These are phyloP conservation scores for Eubucco bourcierii DNA, from an alignment of 2,113 vertebrate genomes.

Conservation along the genomic window DNA sequence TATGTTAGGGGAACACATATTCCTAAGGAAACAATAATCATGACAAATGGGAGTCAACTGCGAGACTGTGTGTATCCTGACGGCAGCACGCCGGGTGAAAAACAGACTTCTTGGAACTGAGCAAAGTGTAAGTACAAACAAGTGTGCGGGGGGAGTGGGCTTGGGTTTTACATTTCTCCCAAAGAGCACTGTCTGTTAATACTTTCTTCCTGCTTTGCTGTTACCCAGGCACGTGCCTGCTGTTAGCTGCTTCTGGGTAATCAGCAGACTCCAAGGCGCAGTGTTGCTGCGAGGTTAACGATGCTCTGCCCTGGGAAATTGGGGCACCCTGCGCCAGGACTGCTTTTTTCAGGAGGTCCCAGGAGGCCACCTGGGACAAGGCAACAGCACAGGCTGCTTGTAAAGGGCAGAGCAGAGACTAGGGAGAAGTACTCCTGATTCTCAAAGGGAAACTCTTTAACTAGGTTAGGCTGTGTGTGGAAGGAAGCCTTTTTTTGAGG, in stretches of 20 bases:
- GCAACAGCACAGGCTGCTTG: background rate
- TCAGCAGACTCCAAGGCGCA: background rate
- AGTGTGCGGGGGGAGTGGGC: background rate
- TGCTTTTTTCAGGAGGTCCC: background rate
- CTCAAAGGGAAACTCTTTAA: background rate
- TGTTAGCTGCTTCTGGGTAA: background rate
- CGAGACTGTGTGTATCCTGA: constrained; percentile 65
- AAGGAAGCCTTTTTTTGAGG: background rate
- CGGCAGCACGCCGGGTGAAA: constrained; percentile 54
- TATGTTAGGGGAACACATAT: background rate
- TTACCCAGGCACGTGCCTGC: background rate
- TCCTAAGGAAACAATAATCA: constrained; percentile 32
- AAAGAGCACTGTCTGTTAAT: background rate
- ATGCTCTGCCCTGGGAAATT: background rate
- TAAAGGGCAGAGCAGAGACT: background rate
- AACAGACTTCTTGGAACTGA: constrained; percentile 67
- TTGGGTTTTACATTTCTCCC: background rate
- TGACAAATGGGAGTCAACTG: constrained; percentile 60
- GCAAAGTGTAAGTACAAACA: constrained; percentile 61
- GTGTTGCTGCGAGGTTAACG: background rate
- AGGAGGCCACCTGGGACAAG: background rate
- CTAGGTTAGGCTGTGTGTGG: too few relatives aligned
- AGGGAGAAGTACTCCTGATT: background rate
- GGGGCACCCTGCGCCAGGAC: fast-evolving
- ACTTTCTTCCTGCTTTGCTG: background rate